A percentile compares a stretch with the other conserved stretches of the same genome.
These are phyloP conservation scores for Dynastes hyllus DNA, from an alignment of 2,888 invertebrate genomes.

Conservation along the genomic window DNA sequence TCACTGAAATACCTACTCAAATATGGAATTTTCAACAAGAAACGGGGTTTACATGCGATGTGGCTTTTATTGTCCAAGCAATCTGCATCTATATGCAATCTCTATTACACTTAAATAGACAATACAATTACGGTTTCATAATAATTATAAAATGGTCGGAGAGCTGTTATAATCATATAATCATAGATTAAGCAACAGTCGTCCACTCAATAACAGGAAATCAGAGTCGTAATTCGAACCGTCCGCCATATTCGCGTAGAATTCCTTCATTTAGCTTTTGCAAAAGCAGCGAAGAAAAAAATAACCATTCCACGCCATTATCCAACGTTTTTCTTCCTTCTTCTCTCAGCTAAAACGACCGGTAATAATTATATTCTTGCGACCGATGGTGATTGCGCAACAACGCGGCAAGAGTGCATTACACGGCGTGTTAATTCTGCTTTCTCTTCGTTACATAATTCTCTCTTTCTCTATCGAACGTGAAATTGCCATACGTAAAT, in stretches of 20 bases:
- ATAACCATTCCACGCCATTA: too few relatives aligned
- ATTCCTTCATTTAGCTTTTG: not conserved
- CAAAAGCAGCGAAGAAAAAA: too few relatives aligned
- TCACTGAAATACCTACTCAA: too few relatives aligned
- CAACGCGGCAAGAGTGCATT: constrained; percentile 5
- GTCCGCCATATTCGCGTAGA: constrained; percentile 9
- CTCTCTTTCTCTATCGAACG: constrained; percentile 1
- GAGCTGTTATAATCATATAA: constrained; percentile 6
- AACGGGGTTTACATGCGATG: too few relatives aligned
- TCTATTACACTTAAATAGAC: too few relatives aligned
- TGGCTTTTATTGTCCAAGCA: too few relatives aligned
- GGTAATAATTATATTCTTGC: not conserved
- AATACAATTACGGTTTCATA: constrained; percentile 5
- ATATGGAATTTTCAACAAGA: too few relatives aligned
- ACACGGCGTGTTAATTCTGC: constrained; percentile 1
- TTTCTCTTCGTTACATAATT: constrained; percentile 9
- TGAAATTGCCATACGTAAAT: not conserved
- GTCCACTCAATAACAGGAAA: constrained; percentile 13
- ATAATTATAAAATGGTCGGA: constrained; percentile 9
- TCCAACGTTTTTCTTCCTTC: too few relatives aligned
- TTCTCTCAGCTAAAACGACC: too few relatives aligned
- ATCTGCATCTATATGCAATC: too few relatives aligned
- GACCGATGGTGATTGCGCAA: constrained; percentile 4
- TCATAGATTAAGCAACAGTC: constrained; percentile 14
- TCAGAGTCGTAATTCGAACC: not conserved